Percentiles rank a stretch among this genome's conserved stretches.
phyloP scores from a whole-genome alignment of 2,113 vertebrate genomes.

The Toxostoma redivivum region DNA sequence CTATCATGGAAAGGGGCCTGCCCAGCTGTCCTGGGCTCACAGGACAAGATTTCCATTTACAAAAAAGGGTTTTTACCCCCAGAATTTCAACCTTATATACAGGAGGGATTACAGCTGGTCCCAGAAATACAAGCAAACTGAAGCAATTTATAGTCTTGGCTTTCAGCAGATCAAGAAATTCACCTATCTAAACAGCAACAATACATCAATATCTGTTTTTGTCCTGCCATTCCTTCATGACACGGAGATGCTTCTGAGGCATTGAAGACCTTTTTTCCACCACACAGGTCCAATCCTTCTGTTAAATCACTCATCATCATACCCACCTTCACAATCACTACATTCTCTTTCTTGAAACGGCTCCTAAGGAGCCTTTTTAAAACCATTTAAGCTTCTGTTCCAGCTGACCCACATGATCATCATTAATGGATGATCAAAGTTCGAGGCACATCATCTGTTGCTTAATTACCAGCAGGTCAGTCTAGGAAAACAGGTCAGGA shows the following conservation, averaged over 20 bases:
- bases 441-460: neutral
- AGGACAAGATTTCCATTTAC: neutral
- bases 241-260: neutral
- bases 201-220: neutral
- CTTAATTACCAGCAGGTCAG: neutral
- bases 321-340: rapidly evolving
- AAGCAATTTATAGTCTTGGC: neutral
- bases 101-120: neutral
- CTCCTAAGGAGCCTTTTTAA: neutral
- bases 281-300: rapidly evolving
- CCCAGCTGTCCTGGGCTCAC: neutral
- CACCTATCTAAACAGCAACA: neutral
- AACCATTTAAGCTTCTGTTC: neutral
- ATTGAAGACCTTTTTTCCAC: neutral
- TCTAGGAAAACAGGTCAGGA: neutral
- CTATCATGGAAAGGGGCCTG: neutral
- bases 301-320: rapidly evolving
- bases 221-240: neutral
- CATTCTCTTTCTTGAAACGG: rapidly evolving
- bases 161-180: neutral
- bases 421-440: neutral
- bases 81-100: neutral
- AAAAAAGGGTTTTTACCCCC: neutral
- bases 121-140: neutral
- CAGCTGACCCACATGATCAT: neutral